phyloP scores from a whole-genome alignment of 2,888 invertebrate genomes.

The Kryphioiulus occultus region DNA sequence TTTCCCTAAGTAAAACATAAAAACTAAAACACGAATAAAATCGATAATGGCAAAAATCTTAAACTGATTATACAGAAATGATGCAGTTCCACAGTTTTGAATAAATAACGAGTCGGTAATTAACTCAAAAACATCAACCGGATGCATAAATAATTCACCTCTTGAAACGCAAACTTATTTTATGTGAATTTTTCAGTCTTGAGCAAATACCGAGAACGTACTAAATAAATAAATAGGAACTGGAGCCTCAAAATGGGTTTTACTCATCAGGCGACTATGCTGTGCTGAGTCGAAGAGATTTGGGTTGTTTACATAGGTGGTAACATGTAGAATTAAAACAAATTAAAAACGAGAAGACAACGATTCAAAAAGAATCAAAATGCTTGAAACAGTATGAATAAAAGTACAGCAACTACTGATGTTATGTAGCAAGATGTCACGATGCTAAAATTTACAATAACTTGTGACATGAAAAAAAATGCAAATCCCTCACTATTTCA shows the following conservation, averaged over 20 bases:
- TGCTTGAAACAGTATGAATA: background rate
- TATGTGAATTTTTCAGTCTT: background rate
- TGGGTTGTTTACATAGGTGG: background rate
- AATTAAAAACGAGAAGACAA: background rate
- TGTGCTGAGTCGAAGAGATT: background rate
- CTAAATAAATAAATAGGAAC: background rate
- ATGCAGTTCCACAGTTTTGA: background rate
- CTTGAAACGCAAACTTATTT: background rate
- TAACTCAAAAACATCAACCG: background rate
- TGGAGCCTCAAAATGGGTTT: background rate
- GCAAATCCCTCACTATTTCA: background rate
- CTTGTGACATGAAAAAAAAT: background rate
- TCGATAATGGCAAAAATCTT: background rate
- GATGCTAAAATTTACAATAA: constrained; percentile 18
- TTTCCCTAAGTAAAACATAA: background rate
- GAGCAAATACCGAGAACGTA: background rate
- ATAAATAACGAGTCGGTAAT: background rate
- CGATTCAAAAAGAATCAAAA: background rate
- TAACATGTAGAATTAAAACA: background rate
- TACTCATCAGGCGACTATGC: background rate
- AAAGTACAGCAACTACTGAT: background rate
- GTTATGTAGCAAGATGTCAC: background rate
- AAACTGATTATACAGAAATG: background rate
- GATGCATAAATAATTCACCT: background rate
- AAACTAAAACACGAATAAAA: background rate